Evolutionary conservation across 2,113 vertebrate genomes (phyloP).

Genomic region (Silurus meridionalis): DNA sequence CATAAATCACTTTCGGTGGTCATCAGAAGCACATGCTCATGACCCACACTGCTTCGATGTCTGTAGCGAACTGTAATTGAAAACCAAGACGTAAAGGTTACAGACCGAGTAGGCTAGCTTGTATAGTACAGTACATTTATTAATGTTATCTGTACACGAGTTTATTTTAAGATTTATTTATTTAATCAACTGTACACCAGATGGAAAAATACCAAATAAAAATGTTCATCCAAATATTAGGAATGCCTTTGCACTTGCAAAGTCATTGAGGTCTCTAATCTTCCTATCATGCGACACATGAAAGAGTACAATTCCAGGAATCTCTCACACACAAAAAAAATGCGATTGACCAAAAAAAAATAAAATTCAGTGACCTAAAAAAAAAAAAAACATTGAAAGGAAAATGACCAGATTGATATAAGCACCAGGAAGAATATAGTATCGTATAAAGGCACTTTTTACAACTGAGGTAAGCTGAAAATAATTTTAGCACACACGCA

Average conservation of each 20-base stretch:
- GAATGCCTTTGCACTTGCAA: neutral
- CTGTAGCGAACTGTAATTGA: conserved; percentile 65
- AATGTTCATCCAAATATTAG: neutral
- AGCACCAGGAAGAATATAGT: too few relatives aligned
- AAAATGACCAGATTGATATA: too few relatives aligned
- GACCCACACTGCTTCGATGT: conserved; percentile 60
- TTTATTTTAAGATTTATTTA: conserved; percentile 72
- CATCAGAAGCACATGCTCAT: conserved; percentile 42
- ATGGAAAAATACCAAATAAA: conserved; percentile 45
- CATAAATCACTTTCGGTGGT: conserved; percentile 67
- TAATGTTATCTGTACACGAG: conserved; percentile 58
- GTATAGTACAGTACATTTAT: conserved; percentile 56
- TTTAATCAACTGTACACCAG: conserved; percentile 64
- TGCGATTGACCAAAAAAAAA: too few relatives aligned
- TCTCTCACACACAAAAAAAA: too few relatives aligned
- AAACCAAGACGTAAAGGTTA: conserved; percentile 59
- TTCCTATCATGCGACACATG: too few relatives aligned
- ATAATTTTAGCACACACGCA: too few relatives aligned
- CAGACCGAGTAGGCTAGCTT: conserved; percentile 58
- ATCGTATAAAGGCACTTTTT: too few relatives aligned
- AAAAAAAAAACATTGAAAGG: too few relatives aligned
- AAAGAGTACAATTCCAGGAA: too few relatives aligned
- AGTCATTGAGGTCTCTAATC: too few relatives aligned
- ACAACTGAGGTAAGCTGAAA: too few relatives aligned
- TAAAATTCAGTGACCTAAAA: too few relatives aligned